Base-by-base conservation (phyloP, 2,797 vertebrate species). In the Vipera latastei region DNA sequence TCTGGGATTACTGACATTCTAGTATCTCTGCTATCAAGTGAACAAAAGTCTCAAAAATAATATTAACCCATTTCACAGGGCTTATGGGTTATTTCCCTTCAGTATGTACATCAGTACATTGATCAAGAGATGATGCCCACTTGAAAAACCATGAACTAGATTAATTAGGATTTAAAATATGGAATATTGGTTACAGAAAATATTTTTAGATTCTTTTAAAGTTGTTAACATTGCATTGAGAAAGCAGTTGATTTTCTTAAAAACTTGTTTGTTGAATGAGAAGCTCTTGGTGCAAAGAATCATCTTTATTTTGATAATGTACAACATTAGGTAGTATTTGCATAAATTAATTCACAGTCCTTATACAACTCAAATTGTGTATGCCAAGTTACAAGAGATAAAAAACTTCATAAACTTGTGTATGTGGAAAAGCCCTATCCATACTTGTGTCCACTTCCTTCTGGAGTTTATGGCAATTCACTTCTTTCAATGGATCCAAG, bases 31-130 rank as follows among this genome's bases (percentile, higher is more conserved):
- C n/a, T 90, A 93, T 90, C 25, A 91, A 44, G 20, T 92, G 60
- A 94, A 94, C n/a, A 91, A 93, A 95, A 94, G 0, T 1, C 1
- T 86, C 78, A 0, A 5, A 61, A 48, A 59, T 60, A 89, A 91
- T 89, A 89, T 87, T 69, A 90, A 92, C 87, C 56, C 73, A 73
- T 22, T 20, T 28, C 90, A 26, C 0, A 86, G 2, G 38, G 12
- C 60, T 88, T 59, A 85, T 93, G 92, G 90, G 51, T 1, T 94
- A 0, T 91, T 94, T 92, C 2, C 89, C 38, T 63, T 0, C 65
- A 93, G 69, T 12, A 0, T 78, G 32, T 92, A 93, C 0, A 20
- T 95, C 56, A 44, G 55, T 6, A 92, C 14, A 28, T 93, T 91
- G 57, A 86, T 93, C 94, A 4, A 13, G 9, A 88, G 4, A 61